A percentile compares a stretch with the other conserved stretches of the same genome.
These are phyloP conservation scores for Clostera curtula DNA, from an alignment of 2,888 invertebrate species.

Conservation along the genomic window DNA sequence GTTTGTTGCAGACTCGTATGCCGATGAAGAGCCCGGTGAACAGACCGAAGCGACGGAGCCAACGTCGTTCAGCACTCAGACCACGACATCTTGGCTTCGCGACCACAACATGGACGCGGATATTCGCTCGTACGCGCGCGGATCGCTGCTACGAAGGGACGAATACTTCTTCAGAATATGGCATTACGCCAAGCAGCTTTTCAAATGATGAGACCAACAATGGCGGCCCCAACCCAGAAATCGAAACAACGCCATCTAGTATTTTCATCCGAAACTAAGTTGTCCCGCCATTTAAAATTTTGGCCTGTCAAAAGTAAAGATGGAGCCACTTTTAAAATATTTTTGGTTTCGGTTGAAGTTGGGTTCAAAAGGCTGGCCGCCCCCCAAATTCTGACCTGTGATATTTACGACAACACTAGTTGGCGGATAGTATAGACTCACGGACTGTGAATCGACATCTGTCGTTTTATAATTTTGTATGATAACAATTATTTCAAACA, in stretches of 20 bases:
- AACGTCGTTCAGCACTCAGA: conserved; percentile 93
- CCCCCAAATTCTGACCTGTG: conserved; percentile 65
- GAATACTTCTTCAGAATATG: conserved; percentile 98
- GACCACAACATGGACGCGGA: conserved; percentile 96
- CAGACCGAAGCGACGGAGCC: conserved; percentile 83
- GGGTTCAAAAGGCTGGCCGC: too few relatives aligned
- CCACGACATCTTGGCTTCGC: conserved; percentile 93
- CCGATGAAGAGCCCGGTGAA: conserved; percentile 60
- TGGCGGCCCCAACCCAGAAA: conserved; percentile 44
- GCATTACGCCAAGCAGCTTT: conserved; percentile 89
- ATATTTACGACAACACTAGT: conserved; percentile 51
- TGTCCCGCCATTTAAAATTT: too few relatives aligned
- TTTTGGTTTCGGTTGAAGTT: too few relatives aligned
- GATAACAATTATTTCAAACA: conserved; percentile 40
- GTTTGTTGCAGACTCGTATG: conserved; percentile 49
- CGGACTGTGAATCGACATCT: conserved; percentile 30
- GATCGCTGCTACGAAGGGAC: conserved; percentile 87
- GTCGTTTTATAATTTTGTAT: conserved; percentile 42
- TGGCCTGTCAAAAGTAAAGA: too few relatives aligned
- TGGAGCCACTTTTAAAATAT: too few relatives aligned
- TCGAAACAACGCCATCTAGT: too few relatives aligned
- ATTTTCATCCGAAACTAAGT: too few relatives aligned
- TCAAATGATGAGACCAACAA: conserved; percentile 76
- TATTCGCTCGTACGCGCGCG: conserved; percentile 91
- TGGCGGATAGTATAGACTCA: conserved; percentile 41